These are phyloP conservation scores for Nowickia ferox DNA, from an alignment of 2,888 invertebrate genomes.

Conservation along the genomic window DNA sequence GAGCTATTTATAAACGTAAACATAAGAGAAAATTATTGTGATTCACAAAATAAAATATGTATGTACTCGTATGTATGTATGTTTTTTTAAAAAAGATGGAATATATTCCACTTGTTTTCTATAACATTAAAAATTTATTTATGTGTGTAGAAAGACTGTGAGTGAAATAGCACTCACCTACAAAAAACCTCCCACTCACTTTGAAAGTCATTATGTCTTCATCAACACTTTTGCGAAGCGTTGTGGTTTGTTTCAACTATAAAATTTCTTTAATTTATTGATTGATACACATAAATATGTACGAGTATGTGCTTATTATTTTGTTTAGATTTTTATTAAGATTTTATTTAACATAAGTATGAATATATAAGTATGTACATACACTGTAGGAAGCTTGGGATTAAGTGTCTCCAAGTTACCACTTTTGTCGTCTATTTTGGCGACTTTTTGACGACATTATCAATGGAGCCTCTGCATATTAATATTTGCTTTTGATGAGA, in stretches of 20 bases:
- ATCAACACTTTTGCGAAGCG: constrained; percentile 6
- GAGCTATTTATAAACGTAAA: constrained; percentile 20
- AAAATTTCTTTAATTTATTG: constrained; percentile 42
- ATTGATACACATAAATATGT: no score
- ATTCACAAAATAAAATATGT: constrained; percentile 36
- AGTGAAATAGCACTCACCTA: not conserved
- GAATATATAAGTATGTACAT: no score
- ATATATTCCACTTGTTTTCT: constrained; percentile 49
- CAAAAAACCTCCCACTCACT: constrained; percentile 39
- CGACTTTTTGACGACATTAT: no score
- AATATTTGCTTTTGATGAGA: no score
- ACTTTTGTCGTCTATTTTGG: no score
- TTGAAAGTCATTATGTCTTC: constrained; percentile 37
- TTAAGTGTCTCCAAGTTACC: no score
- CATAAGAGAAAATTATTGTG: constrained; percentile 5
- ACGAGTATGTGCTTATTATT: no score
- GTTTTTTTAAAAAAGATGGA: constrained; percentile 3
- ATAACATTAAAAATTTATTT: constrained; percentile 33
- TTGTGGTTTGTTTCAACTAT: constrained; percentile 28
- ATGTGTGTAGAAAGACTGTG: constrained; percentile 7
- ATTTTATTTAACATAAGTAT: no score
- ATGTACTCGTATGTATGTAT: not conserved
- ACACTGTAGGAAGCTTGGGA: no score
- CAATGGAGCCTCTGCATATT: no score
- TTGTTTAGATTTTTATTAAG: no score